Percentiles rank a stretch among this genome's conserved stretches.
phyloP scores from a whole-genome alignment of 2,888 invertebrate species.

The Eilema depressum region DNA sequence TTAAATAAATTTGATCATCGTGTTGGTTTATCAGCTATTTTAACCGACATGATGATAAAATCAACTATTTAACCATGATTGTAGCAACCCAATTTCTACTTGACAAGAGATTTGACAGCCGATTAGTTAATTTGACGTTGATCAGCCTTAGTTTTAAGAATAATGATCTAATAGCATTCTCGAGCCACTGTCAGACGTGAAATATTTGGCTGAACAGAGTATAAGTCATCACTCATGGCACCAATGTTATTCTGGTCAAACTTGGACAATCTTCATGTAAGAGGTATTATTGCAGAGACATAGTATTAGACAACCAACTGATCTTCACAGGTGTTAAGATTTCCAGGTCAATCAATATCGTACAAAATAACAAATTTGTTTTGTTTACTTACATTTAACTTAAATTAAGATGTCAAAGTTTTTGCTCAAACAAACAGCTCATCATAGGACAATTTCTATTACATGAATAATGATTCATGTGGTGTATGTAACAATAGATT shows the following conservation, averaged over 20 bases:
- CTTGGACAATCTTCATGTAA: not conserved
- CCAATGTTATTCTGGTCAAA: not conserved
- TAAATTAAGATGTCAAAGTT: not conserved
- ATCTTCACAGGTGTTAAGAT: not conserved
- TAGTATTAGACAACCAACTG: not conserved
- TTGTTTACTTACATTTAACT: conserved; percentile 4
- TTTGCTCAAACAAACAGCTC: not conserved
- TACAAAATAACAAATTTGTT: not conserved
- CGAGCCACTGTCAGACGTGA: too few relatives aligned
- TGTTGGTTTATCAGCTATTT: too few relatives aligned
- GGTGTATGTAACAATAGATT: not conserved
- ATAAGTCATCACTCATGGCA: too few relatives aligned
- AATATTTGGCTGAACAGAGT: too few relatives aligned
- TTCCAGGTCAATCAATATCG: not conserved
- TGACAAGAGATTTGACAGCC: too few relatives aligned
- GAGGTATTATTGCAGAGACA: not conserved
- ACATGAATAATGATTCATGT: not conserved
- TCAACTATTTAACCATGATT: too few relatives aligned
- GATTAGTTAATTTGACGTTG: too few relatives aligned
- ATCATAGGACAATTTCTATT: not conserved
- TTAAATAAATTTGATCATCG: too few relatives aligned
- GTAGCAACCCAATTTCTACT: too few relatives aligned
- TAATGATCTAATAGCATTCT: too few relatives aligned
- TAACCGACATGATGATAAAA: too few relatives aligned
- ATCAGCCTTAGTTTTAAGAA: too few relatives aligned